Evolutionary conservation across 1,140 invertebrate genomes (phyloP), one percentile per base, ranked within the genome.

Genomic region (Teleogryllus occipitalis): DNA sequence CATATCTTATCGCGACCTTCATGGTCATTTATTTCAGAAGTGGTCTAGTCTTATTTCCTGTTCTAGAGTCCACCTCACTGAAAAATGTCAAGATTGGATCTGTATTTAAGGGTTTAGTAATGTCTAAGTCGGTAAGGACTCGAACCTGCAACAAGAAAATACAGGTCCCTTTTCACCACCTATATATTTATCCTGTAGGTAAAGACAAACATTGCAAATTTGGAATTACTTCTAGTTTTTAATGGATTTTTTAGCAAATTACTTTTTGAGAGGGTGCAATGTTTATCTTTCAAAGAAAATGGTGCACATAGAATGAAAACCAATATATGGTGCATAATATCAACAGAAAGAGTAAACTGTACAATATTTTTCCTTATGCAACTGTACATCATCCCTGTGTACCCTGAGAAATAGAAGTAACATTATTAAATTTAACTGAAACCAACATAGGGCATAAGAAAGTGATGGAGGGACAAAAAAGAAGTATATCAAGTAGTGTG

Each of bases 91-190:
- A 75, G 54, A 14, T 14, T 65, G 54, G 54, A 3, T 65, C 18
- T 65, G 10, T 65, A 14, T 65, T 65, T 65, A 65, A 65, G 10
- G 65, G 82, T 82, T 81, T 87, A 88, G 85, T 87, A 87, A 86
- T 88, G 87, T 87, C 87, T 87, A 86, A 88, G 87, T 88, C 87
- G 87, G 86, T 87, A 87, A 88, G 85, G 84, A 87, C 87, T 86
- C 87, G 86, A 86, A 87, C 87, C 87, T 88, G 87, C 82, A 88
- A 88, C 87, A 88, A 88, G 84, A 83, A 83, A 87, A 83, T 48
- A 77, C 15, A 77, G 48, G 48, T 47, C 76, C 48, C 48, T 21
- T 48, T 77, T 65, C 80, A 78, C 65, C n/a, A 22, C 75, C 46
- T 80, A 48, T 46, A 39, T 27, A 39, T 39, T 39, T 39, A 39